Evolutionary conservation across 1,140 invertebrate genomes (phyloP).

Genomic region (Leucophenga varia): DNA sequence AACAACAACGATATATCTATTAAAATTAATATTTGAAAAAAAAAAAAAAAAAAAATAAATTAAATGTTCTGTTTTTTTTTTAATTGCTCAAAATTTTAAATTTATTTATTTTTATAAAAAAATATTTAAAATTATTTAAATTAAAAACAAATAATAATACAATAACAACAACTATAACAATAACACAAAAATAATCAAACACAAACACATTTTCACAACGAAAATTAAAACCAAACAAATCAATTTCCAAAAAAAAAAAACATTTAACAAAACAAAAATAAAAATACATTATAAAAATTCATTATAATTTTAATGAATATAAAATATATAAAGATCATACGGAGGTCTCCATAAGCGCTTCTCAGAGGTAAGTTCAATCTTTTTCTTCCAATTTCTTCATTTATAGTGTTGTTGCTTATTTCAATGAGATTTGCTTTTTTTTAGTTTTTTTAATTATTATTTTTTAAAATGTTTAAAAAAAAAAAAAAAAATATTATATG

Average conservation of each 20-base stretch:
- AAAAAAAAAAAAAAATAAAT: conserved; percentile 12
- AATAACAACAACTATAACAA: conserved; percentile 21
- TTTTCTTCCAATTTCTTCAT: no score
- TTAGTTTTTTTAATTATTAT: no score
- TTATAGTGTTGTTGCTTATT: no score
- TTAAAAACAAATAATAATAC: conserved; percentile 11
- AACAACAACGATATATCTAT: conserved; percentile 9
- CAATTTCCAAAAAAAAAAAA: no score
- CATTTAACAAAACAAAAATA: conserved; percentile 19
- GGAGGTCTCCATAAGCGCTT: conserved; percentile 50
- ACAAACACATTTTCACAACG: no score
- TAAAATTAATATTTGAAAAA: not conserved
- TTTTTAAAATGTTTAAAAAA: no score
- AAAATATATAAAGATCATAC: conserved; percentile 52
- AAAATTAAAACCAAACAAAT: no score
- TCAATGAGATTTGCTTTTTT: no score
- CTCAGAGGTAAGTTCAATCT: conserved; percentile 45
- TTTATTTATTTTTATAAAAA: no score
- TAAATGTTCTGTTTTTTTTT: conserved; percentile 4
- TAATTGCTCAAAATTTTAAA: no score
- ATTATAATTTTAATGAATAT: conserved; percentile 23
- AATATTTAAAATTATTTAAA: no score
- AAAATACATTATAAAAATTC: conserved; percentile 17
- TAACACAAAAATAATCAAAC: conserved; percentile 3
- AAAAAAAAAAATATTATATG: no score